Evolutionary conservation across 2,797 vertebrate species (phyloP).

Genomic region (Semotilus atromaculatus): DNA sequence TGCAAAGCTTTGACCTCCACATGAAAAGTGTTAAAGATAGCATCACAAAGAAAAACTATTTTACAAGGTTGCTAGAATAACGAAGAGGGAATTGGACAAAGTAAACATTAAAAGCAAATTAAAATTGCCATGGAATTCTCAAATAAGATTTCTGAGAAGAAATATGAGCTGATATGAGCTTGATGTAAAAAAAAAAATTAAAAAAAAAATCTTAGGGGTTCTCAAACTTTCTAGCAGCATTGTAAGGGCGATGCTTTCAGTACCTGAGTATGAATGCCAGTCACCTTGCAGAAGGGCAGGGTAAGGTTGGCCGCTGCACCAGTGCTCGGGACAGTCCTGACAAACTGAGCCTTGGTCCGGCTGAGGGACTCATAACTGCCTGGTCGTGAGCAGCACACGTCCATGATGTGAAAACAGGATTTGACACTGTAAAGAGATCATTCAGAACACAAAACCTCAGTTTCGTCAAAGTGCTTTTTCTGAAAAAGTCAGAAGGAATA

Average conservation of each 20-base stretch:
- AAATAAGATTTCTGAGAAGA: neutral
- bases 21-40: neutral
- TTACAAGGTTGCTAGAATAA: too few relatives aligned
- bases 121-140: too few relatives aligned
- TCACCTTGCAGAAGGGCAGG: constrained; percentile 89
- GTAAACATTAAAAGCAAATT: neutral
- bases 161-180: neutral
- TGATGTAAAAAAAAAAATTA: neutral
- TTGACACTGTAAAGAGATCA: constrained; percentile 84
- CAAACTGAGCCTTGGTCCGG: constrained; percentile 89
- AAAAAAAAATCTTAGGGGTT: neutral
- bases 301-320: constrained; percentile 81
- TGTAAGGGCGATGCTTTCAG: constrained; percentile 39
- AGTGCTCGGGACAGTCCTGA: constrained; percentile 85
- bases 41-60: too few relatives aligned
- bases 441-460: neutral
- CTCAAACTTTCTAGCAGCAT: neutral
- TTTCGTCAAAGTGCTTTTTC: neutral
- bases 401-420: constrained; percentile 99
- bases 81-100: neutral
- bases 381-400: constrained; percentile 90
- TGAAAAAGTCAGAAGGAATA: neutral
- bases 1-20: neutral
- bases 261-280: constrained; percentile 91
- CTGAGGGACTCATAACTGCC: constrained; percentile 84